Conservation (phyloP, 2,797 vertebrate genomes). For the Pseudomugil gertrudae region DNA sequence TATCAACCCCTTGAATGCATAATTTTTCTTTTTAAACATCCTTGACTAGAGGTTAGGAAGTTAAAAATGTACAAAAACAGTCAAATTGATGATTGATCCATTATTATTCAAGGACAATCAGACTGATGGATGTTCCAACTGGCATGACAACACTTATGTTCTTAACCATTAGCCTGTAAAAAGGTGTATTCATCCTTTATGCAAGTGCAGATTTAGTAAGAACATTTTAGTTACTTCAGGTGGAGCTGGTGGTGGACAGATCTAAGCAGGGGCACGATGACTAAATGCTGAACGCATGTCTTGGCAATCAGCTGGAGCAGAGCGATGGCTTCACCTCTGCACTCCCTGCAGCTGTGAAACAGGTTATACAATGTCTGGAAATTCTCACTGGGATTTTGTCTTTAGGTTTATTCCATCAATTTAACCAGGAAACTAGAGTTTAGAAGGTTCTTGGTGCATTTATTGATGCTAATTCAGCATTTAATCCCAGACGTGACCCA, state of each 20-base stretch:
- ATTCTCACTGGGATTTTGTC: background rate
- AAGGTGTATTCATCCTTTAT: background rate
- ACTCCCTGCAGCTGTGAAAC: background rate
- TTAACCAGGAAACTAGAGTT: background rate
- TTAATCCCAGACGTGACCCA: conserved; percentile 1
- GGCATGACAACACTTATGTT: background rate
- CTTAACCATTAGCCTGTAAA: conserved; percentile 6
- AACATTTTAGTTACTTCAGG: too few species aligned
- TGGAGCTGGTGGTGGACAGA: background rate
- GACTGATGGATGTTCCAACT: background rate
- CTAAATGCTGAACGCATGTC: background rate
- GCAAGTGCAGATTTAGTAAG: background rate
- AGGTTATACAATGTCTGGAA: background rate
- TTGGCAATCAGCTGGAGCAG: background rate
- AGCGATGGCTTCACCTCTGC: background rate
- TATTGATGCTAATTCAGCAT: background rate
- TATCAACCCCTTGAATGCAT: background rate
- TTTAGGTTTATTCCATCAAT: background rate
- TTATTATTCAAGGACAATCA: background rate
- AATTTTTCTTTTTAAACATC: background rate
- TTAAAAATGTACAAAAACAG: background rate
- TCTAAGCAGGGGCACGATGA: background rate
- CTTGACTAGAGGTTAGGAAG: background rate
- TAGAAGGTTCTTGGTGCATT: background rate
- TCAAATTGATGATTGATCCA: background rate